These are phyloP conservation scores for human (Homo sapiens) DNA, from an alignment of 2,113 vertebrate genomes.

Conservation along the genomic window GRCh38 chr6:104103001-104103500, in stretches of 20 bases:
- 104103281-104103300: neutral
- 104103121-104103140: neutral
- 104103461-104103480: neutral
- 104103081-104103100: neutral
- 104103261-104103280: neutral
- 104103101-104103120: neutral
- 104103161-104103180: neutral
- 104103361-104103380: neutral
- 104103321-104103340: neutral
- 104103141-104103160: neutral
- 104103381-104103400: neutral
- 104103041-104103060: neutral
- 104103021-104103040: neutral
- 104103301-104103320: neutral
- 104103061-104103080: neutral
- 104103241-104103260: neutral
- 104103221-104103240: neutral
- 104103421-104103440: neutral
- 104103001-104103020: neutral
- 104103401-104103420: neutral
- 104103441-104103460: neutral
- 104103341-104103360: neutral
- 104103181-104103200: neutral
- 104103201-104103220: neutral
- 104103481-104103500: neutral